These are phyloP conservation scores for Protonemura montana DNA, from an alignment of 2,888 invertebrate genomes.

Conservation along the genomic window DNA sequence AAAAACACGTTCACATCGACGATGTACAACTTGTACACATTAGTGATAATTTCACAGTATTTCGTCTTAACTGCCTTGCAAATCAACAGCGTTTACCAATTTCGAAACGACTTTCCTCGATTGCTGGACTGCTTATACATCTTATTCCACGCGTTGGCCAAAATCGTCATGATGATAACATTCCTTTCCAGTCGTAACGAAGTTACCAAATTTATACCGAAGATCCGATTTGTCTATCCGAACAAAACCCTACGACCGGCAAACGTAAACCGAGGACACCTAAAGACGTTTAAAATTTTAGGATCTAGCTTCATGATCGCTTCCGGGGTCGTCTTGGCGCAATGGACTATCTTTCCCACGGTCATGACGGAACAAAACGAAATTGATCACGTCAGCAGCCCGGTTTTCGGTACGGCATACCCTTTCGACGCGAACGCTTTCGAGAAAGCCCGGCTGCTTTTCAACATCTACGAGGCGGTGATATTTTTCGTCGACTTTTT, in stretches of 20 bases:
- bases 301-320: background rate
- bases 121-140: background rate
- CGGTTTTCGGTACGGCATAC: background rate
- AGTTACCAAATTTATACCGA: background rate
- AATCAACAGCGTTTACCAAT: background rate
- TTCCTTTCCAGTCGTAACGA: background rate
- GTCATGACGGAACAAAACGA: background rate
- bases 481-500: background rate
- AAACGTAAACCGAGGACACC: background rate
- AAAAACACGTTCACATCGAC: background rate
- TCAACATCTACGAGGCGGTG: background rate
- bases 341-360: background rate
- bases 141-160: background rate
- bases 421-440: background rate
- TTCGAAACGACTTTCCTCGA: background rate
- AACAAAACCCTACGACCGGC: background rate
- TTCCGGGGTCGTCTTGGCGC: background rate
- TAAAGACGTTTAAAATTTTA: background rate
- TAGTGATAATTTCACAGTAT: background rate
- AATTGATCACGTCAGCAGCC: background rate
- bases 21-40: background rate
- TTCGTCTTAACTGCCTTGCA: background rate
- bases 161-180: background rate
- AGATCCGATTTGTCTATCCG: background rate
- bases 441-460: background rate